Conservation (phyloP, 1,140 invertebrate species). For the Drosophila nigrodunni region DNA sequence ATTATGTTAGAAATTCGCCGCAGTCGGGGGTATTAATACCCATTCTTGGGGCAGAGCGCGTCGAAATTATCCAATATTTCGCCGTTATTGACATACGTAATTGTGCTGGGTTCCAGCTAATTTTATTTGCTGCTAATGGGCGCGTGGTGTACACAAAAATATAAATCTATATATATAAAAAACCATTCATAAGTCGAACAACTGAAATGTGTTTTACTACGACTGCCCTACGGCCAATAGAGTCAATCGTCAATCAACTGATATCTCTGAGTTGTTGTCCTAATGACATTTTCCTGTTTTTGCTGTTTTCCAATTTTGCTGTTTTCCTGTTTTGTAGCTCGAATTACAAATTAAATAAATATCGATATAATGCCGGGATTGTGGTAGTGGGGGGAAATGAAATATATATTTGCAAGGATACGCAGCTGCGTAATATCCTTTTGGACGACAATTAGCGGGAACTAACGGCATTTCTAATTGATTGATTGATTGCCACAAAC, state of each 20-base stretch:
- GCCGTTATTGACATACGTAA: too few species aligned
- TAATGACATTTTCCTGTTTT: constrained; percentile 42
- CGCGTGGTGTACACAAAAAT: too few species aligned
- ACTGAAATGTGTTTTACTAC: too few species aligned
- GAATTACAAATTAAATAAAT: constrained; percentile 61
- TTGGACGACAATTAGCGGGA: constrained; percentile 54
- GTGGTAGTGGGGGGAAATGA: too few species aligned
- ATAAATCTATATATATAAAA: too few species aligned
- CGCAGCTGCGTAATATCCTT: constrained; percentile 28
- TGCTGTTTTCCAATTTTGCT: constrained; percentile 1
- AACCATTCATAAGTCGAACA: too few species aligned
- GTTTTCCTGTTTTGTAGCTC: constrained; percentile 10
- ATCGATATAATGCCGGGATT: neutral
- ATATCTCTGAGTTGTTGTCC: constrained; percentile 23
- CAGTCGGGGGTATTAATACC: too few species aligned
- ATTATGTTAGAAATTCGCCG: too few species aligned
- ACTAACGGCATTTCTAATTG: constrained; percentile 55
- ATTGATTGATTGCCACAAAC: constrained; percentile 56
- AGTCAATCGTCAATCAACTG: neutral
- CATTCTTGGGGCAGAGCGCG: too few species aligned
- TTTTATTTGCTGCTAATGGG: too few species aligned
- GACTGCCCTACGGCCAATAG: neutral
- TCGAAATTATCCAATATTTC: too few species aligned
- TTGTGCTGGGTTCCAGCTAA: too few species aligned
- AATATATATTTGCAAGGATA: constrained; percentile 6